A percentile compares a stretch with the other conserved stretches of the same genome.
phyloP scores from a whole-genome alignment of 2,113 vertebrate genomes.

The Stomatorhinus ivindoensis region DNA sequence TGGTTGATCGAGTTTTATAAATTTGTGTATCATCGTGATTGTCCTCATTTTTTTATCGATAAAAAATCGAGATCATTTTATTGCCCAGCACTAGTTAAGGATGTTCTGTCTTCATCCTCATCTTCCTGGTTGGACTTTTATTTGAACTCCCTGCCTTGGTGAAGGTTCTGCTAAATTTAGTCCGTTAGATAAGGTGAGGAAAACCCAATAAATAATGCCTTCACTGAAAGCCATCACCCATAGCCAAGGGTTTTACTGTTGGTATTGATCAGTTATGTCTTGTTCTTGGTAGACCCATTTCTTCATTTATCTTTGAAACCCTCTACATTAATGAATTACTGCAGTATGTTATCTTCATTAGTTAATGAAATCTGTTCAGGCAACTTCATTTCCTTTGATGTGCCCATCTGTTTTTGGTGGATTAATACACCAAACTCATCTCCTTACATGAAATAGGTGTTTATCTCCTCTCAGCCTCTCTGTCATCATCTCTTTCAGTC shows the following conservation, averaged over 20 bases:
- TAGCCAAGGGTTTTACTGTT: background rate
- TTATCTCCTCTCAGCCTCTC: slow-evolving; percentile 5
- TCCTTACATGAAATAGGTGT: background rate
- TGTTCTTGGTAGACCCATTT: background rate
- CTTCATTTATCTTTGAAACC: background rate
- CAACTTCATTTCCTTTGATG: slow-evolving; percentile 18
- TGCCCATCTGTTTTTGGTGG: slow-evolving; percentile 13
- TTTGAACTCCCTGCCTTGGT: background rate
- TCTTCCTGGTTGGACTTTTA: background rate
- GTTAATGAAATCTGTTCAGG: slow-evolving; percentile 9
- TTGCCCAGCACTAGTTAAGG: too few species aligned
- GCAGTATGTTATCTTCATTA: slow-evolving; percentile 2
- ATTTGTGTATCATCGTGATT: too few species aligned
- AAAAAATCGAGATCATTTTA: too few species aligned
- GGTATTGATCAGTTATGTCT: background rate
- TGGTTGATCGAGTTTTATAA: too few species aligned
- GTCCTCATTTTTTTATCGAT: too few species aligned
- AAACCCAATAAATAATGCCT: background rate
- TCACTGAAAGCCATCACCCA: background rate
- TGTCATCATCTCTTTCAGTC: slow-evolving; percentile 11
- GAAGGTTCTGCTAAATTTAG: background rate
- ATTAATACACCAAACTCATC: slow-evolving; percentile 7
- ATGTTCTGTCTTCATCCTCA: background rate
- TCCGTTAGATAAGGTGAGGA: background rate
- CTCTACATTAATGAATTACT: background rate